Evolutionary conservation across 2,113 vertebrate genomes (phyloP), one percentile per base, ranked within the genome.

Genomic region (Brienomyrus longianalis): DNA sequence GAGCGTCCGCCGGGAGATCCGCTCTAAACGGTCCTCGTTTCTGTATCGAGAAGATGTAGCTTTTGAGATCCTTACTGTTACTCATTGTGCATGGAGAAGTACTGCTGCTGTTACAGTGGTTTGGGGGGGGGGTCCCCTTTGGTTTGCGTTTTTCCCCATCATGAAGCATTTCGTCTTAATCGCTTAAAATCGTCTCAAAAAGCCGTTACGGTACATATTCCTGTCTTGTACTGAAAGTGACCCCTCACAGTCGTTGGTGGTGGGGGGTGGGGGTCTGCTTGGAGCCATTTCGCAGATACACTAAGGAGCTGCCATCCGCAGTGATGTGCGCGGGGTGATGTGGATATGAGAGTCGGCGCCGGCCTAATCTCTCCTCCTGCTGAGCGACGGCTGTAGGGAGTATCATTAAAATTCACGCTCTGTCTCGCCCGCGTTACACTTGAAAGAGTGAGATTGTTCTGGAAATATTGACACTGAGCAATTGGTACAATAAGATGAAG

Each of bases 381-480:
- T 43, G 74, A 70, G 62, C 62, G 11, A 27, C 13, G 74, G 74
- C 74, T 80, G 74, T 6, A 80, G 74, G 74, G 74, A 43, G 17
- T 17, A 6, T 43, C 74, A 43, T 77, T 77, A 77, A 17, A 77
- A 39, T 77, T 80, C 74, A 80, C 11, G 15, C 74, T 39, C 74
- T 80, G 74, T 80, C 74, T 56, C 19, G 74, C 74, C 45, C 45
- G 43, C 19, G 19, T 84, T 47, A 84, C 39, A 48, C 45, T 84
- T 84, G 83, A 84, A 48, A 45, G 83, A 48, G 21, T 23, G 19
- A 48, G 9, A 84, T 84, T 48, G 39, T 84, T 84, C 83, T 48
- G 83, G 45, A 84, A 45, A 84, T 47, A 84, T 84, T 47, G 83
- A 84, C 21, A 84, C 45, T 84, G 39, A 84, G 83, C 83, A 84